These are phyloP conservation scores for Incurvaria masculella DNA, from an alignment of 2,888 invertebrate genomes.

Conservation along the genomic window DNA sequence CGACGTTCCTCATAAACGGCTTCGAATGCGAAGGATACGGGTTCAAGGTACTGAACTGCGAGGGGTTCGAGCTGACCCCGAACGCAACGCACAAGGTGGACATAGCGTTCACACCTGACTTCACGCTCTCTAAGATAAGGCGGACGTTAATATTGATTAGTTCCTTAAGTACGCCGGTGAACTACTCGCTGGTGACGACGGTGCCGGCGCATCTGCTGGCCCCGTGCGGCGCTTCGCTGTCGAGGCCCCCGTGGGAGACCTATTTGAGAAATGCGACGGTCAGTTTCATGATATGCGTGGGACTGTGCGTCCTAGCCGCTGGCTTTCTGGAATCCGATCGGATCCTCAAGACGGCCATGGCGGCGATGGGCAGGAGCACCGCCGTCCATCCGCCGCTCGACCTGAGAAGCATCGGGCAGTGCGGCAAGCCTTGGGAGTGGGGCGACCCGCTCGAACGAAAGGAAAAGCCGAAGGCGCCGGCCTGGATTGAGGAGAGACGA, in stretches of 20 bases:
- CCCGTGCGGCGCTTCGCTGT: constrained; percentile 72
- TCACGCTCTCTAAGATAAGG: constrained; percentile 72
- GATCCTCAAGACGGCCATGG: constrained; percentile 54
- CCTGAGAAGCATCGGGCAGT: constrained; percentile 50
- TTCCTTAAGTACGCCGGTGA: constrained; percentile 58
- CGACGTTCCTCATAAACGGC: constrained; percentile 62
- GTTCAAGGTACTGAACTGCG: constrained; percentile 73
- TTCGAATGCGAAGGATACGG: constrained; percentile 74
- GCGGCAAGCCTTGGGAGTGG: constrained; percentile 14
- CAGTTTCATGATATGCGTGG: constrained; percentile 12
- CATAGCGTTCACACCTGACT: constrained; percentile 86
- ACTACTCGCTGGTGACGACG: constrained; percentile 68
- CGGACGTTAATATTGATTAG: constrained; percentile 60
- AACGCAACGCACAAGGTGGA: constrained; percentile 76
- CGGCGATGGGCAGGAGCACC: constrained; percentile 48
- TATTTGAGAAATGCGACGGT: constrained; percentile 47
- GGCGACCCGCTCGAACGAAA: constrained; percentile 14
- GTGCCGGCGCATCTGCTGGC: constrained; percentile 41
- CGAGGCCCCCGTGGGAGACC: constrained; percentile 54
- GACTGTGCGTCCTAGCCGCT: constrained; percentile 60
- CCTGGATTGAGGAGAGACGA: constrained; percentile 20
- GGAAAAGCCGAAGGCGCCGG: constrained; percentile 11
- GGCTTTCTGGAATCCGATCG: constrained; percentile 67
- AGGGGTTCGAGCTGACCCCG: constrained; percentile 65
- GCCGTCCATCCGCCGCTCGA: constrained; percentile 60